Evolutionary conservation across 2,797 vertebrate genomes (phyloP).

Genomic region (Anabas testudineus): DNA sequence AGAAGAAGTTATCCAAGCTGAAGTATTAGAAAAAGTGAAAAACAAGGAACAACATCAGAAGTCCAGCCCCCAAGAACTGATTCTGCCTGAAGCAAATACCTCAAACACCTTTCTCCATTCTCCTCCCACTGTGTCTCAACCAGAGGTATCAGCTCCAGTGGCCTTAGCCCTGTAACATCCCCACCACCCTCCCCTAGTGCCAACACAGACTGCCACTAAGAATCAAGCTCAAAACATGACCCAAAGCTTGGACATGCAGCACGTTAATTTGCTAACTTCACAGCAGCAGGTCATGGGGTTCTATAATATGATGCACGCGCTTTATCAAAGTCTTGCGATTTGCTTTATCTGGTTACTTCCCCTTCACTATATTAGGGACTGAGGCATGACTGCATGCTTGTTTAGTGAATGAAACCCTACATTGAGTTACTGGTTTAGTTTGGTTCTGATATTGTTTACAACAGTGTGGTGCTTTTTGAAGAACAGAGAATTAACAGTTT

Average conservation of each 20-base stretch:
- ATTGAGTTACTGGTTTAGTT: slow-evolving; percentile 27
- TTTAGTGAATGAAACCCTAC: slow-evolving; percentile 36
- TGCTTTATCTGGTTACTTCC: slow-evolving; percentile 45
- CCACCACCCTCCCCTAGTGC: slow-evolving; percentile 33
- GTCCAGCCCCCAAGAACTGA: not conserved
- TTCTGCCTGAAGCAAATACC: slow-evolving; percentile 10
- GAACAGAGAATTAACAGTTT: slow-evolving; percentile 7
- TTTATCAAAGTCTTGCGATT: slow-evolving; percentile 74
- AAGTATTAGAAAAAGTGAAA: not conserved
- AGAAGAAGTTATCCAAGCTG: not conserved
- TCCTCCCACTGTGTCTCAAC: slow-evolving; percentile 79
- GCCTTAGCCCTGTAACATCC: slow-evolving; percentile 47
- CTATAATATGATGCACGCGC: slow-evolving; percentile 38
- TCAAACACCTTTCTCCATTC: slow-evolving; percentile 29
- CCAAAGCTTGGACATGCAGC: slow-evolving; percentile 40
- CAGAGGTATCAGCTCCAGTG: slow-evolving; percentile 82
- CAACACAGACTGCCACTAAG: slow-evolving; percentile 55
- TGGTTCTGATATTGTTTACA: slow-evolving; percentile 20
- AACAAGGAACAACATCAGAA: too few species aligned
- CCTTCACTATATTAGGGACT: slow-evolving; percentile 56
- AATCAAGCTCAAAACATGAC: slow-evolving; percentile 29
- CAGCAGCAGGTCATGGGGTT: slow-evolving; percentile 41
- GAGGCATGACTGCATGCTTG: slow-evolving; percentile 70
- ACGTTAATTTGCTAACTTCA: slow-evolving; percentile 33
- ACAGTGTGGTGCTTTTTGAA: slow-evolving; percentile 26